A percentile compares a stretch with the other conserved stretches of the same genome.
Conservation (phyloP, 1,140 invertebrate species). For the Saxidomus purpurata region DNA sequence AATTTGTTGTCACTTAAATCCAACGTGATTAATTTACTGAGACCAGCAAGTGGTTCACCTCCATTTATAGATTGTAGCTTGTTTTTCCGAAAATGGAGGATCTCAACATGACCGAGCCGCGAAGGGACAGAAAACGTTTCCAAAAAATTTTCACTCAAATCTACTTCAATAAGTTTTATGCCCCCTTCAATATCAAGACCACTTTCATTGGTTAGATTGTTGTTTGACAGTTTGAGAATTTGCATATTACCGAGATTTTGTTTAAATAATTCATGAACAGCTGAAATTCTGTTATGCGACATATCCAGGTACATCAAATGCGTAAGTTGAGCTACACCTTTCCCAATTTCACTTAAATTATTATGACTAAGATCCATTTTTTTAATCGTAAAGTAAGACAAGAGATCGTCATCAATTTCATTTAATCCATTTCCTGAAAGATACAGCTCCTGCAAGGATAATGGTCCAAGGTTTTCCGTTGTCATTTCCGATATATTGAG, state of each 20-base stretch:
- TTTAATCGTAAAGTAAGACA: slow-evolving; percentile 37
- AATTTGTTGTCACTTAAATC: slow-evolving; percentile 45
- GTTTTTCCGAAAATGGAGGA: slow-evolving; percentile 1
- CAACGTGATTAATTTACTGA: not conserved
- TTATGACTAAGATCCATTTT: slow-evolving; percentile 54
- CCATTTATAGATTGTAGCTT: slow-evolving; percentile 26
- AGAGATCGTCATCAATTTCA: slow-evolving; percentile 25
- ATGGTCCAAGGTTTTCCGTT: slow-evolving; percentile 19
- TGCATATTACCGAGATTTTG: slow-evolving; percentile 51
- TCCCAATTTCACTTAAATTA: slow-evolving; percentile 3
- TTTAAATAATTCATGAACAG: slow-evolving; percentile 33
- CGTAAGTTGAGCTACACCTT: slow-evolving; percentile 38
- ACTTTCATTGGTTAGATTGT: slow-evolving; percentile 24
- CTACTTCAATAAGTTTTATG: slow-evolving; percentile 31
- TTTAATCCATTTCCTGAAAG: slow-evolving; percentile 55
- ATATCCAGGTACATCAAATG: slow-evolving; percentile 37
- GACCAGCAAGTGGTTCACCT: slow-evolving; percentile 42
- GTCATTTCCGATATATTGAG: slow-evolving; percentile 24
- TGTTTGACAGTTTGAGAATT: slow-evolving; percentile 32
- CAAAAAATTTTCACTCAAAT: slow-evolving; percentile 51
- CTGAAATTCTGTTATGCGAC: slow-evolving; percentile 42
- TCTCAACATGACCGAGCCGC: slow-evolving; percentile 4
- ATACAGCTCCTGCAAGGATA: slow-evolving; percentile 46
- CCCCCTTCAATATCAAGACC: slow-evolving; percentile 31
- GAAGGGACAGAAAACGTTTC: slow-evolving; percentile 35